Evolutionary conservation across 1,140 invertebrate genomes (phyloP).

Genomic region (Bombus vancouverensis): DNA sequence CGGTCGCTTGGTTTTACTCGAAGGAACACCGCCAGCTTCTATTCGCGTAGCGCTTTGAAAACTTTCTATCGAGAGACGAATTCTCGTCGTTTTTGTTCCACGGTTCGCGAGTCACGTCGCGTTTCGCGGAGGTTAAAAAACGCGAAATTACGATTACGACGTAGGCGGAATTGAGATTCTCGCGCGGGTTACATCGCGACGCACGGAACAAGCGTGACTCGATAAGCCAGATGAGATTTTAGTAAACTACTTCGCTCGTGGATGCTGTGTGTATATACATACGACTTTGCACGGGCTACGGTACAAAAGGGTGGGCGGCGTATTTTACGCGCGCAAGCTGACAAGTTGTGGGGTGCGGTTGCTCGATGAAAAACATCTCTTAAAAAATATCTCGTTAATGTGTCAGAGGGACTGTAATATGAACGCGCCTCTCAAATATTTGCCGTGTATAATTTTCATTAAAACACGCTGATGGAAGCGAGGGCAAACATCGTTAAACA

Average conservation of each 20-base stretch:
- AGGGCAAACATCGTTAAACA: not conserved
- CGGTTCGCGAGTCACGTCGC: no score
- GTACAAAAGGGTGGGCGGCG: not conserved
- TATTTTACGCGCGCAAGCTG: not conserved
- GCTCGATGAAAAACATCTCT: slow-evolving; percentile 15
- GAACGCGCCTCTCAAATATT: slow-evolving; percentile 22
- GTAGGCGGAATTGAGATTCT: not conserved
- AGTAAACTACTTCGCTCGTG: slow-evolving; percentile 58
- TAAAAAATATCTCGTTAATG: slow-evolving; percentile 47
- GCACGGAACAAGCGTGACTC: slow-evolving; percentile 52
- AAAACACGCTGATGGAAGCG: not conserved
- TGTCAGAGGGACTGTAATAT: slow-evolving; percentile 8
- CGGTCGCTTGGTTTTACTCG: not conserved
- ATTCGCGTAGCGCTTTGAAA: not conserved
- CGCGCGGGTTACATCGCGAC: not conserved
- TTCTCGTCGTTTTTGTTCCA: not conserved
- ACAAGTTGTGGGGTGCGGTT: slow-evolving; percentile 14
- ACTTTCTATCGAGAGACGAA: not conserved
- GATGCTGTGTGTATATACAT: slow-evolving; percentile 1
- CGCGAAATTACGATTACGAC: slow-evolving; percentile 2
- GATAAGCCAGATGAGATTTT: slow-evolving; percentile 68
- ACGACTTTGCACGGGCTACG: slow-evolving; percentile 2
- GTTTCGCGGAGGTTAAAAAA: not conserved
- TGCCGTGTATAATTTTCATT: slow-evolving; percentile 27
- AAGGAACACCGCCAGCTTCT: not conserved